These are phyloP conservation scores for Gallirallus australis DNA, from an alignment of 2,797 vertebrate genomes.

Conservation along the genomic window DNA sequence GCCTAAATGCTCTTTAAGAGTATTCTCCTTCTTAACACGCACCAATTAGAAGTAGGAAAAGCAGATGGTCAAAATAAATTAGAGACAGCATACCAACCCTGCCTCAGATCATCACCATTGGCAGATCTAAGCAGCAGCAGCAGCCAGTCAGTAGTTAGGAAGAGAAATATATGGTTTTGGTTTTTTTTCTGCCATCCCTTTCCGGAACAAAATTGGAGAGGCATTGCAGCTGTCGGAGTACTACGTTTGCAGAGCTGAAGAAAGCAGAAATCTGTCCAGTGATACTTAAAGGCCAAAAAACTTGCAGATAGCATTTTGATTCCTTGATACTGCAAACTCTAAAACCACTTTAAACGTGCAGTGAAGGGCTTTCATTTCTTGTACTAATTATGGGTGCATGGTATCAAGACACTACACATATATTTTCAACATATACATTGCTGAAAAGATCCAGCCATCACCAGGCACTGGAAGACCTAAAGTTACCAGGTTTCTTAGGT, in stretches of 20 bases:
- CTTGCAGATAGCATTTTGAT: background rate
- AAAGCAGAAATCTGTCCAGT: background rate
- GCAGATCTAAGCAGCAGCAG: constrained; percentile 11
- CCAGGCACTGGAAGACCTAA: background rate
- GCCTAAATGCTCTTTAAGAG: background rate
- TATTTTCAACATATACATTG: background rate
- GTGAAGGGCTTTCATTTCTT: background rate
- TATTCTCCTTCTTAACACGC: background rate
- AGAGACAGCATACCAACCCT: background rate
- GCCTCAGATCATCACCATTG: constrained; percentile 21
- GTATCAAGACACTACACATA: background rate
- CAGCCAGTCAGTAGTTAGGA: constrained; percentile 16
- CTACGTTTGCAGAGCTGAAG: background rate
- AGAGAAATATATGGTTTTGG: background rate
- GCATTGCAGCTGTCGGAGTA: background rate
- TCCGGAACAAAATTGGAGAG: background rate
- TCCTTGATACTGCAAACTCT: background rate
- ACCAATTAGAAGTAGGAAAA: constrained; percentile 57
- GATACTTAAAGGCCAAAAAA: background rate
- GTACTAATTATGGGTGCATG: background rate
- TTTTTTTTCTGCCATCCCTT: background rate
- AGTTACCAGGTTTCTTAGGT: background rate
- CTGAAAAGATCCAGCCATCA: background rate
- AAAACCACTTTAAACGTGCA: background rate
- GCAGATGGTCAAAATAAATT: constrained; percentile 70